Evolutionary conservation across 2,113 vertebrate species (phyloP), one percentile per base, ranked within the genome.

Genomic region (Rhabdomys dilectus): DNA sequence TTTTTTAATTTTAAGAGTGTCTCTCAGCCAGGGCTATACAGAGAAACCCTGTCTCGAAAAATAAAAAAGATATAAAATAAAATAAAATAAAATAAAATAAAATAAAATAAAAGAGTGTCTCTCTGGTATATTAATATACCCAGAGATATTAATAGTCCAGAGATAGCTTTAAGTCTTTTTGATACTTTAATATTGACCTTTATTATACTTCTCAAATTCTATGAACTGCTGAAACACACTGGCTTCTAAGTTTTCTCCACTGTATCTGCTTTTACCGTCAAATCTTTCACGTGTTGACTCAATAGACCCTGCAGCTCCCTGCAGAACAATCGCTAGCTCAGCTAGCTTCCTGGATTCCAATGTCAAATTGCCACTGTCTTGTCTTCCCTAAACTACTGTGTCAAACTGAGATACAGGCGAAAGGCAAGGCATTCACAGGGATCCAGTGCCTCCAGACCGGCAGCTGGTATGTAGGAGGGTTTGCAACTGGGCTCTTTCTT

Each of bases 401-500:
- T 53, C 81, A 48, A 45, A 21, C 7, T 31, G 73, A 6, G 70
- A 29, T 48, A 15, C 11, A 36, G 91, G 96, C 82, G 56, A 93
- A 80, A 88, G 75, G 60, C 75, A 17, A 53, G 9, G 56, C 9
- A 58, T 13, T 29, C 64, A 62, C 45, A 22, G 78, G 34, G 91
- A 94, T 4, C 58, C 66, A 72, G 4, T 19, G 9, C 64, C 89
- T 31, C 1, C 76, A 48, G 56, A 53, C 95, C 39, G 0, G 76
- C 42, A 75, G 73, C 88, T 92, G 89, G 94, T 96, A 31, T 86
- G 73, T 95, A 97, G 97, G 97, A 97, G 96, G 95, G 90, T 89
- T 98, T 96, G 97, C 97, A 95, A 97, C 91, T 60, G 91, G 89
- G 88, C 72, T 90, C 86, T 95, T 98, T 97, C 85, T 95, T 88